phyloP scores from a whole-genome alignment of 2,888 invertebrate genomes.

The Sisyra terminalis region DNA sequence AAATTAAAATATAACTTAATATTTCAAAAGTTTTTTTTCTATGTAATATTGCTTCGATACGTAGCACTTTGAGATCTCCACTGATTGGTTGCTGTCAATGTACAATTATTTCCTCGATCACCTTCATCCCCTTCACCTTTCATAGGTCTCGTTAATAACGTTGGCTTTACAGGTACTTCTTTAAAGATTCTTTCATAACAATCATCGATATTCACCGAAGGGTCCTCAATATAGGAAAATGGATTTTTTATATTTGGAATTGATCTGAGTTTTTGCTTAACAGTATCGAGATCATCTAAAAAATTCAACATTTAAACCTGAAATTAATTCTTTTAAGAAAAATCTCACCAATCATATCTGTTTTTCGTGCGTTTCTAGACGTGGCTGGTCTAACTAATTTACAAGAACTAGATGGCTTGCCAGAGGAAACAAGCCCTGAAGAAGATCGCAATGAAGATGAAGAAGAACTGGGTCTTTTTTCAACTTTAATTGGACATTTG shows the following conservation, averaged over 20 bases:
- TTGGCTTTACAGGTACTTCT: background rate
- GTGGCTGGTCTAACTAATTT: background rate
- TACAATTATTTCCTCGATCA: background rate
- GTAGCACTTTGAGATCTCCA: constrained; percentile 1
- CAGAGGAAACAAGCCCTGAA: background rate
- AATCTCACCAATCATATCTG: background rate
- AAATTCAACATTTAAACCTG: background rate
- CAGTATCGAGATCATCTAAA: background rate
- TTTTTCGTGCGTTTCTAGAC: background rate
- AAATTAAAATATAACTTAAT: no score
- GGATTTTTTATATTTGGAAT: background rate
- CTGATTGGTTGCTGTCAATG: background rate
- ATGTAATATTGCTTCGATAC: background rate
- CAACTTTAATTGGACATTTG: background rate
- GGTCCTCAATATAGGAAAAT: background rate
- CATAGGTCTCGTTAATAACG: background rate
- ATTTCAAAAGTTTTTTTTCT: no score
- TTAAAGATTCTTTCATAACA: background rate
- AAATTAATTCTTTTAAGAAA: background rate
- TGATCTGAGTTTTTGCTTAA: background rate
- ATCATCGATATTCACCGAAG: background rate
- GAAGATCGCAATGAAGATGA: background rate
- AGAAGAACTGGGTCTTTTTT: background rate
- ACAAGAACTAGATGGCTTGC: no score
- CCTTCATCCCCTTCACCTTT: background rate